A percentile compares a stretch with the other conserved stretches of the same genome.
These are phyloP conservation scores for Emydura subglobosa DNA, from an alignment of 2,113 vertebrate species.

Conservation along the genomic window DNA sequence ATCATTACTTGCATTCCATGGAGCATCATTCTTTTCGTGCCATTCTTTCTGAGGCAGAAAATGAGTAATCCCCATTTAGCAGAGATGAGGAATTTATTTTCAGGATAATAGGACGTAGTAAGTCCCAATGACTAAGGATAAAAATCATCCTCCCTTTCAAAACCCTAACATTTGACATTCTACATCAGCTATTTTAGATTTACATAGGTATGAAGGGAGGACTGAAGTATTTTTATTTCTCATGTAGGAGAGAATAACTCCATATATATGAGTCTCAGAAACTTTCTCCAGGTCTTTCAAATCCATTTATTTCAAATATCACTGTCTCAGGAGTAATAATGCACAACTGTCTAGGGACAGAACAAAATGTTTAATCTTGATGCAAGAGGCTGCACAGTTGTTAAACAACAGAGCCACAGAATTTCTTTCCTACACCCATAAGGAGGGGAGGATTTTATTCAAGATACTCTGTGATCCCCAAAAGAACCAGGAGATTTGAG, in stretches of 20 bases:
- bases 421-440: conserved; percentile 58
- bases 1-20: not conserved
- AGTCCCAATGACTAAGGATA: not conserved
- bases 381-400: conserved; percentile 76
- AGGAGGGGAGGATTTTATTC: conserved; percentile 66
- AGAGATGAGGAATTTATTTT: conserved; percentile 62
- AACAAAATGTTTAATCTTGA: conserved; percentile 81
- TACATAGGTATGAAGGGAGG: not conserved
- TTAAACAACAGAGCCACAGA: conserved; percentile 72
- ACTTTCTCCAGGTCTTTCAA: conserved; percentile 74
- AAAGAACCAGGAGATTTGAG: conserved; percentile 59
- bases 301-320: conserved; percentile 79
- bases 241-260: conserved; percentile 60
- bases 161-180: not conserved
- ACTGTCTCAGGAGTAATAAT: conserved; percentile 75
- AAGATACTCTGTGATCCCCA: conserved; percentile 37
- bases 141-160: conserved; percentile 27
- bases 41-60: not conserved
- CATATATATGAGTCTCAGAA: conserved; percentile 72
- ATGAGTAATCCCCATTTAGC: conserved; percentile 10
- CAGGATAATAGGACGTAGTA: conserved; percentile 35
- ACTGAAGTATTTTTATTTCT: conserved; percentile 57
- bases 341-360: conserved; percentile 74
- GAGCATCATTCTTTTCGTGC: not conserved
- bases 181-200: conserved; percentile 12